A percentile compares a stretch with the other conserved stretches of the same genome.
Evolutionary conservation across 2,888 invertebrate genomes (phyloP).

Genomic region (Dexiosoma caninum): DNA sequence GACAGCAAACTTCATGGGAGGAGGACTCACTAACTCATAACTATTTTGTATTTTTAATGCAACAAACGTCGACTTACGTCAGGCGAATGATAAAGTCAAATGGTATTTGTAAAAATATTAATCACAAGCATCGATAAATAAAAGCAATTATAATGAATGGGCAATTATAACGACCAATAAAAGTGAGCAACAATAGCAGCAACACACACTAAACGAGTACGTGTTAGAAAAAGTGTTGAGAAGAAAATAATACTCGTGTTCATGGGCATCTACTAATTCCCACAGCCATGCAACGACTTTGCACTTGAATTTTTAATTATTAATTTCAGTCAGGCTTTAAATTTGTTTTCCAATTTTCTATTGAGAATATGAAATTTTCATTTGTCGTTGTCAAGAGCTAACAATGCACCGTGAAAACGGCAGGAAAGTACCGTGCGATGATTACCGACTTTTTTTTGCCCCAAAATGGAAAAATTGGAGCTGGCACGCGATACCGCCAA

Average conservation of each 20-base stretch:
- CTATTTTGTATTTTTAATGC: conserved; percentile 30
- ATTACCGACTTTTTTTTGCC: no score
- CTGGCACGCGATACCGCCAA: no score
- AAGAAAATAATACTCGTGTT: background rate
- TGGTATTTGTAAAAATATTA: conserved; percentile 61
- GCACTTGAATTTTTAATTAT: background rate
- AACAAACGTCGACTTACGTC: conserved; percentile 46
- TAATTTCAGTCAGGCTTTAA: background rate
- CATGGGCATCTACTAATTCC: background rate
- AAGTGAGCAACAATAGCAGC: background rate
- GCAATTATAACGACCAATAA: background rate
- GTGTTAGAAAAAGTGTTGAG: background rate
- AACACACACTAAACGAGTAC: background rate
- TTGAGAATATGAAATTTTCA: no score
- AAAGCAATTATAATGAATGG: conserved; percentile 38
- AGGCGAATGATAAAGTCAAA: conserved; percentile 56
- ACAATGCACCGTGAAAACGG: no score
- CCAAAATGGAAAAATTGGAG: no score
- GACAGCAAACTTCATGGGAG: conserved; percentile 5
- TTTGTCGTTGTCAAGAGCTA: no score
- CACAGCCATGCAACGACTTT: background rate
- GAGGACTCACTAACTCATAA: no score
- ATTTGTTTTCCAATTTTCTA: no score
- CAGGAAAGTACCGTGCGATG: no score
- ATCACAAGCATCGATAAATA: conserved; percentile 49